Base-by-base conservation (phyloP, 2,797 vertebrate genomes). In the Malacoraja senta region DNA sequence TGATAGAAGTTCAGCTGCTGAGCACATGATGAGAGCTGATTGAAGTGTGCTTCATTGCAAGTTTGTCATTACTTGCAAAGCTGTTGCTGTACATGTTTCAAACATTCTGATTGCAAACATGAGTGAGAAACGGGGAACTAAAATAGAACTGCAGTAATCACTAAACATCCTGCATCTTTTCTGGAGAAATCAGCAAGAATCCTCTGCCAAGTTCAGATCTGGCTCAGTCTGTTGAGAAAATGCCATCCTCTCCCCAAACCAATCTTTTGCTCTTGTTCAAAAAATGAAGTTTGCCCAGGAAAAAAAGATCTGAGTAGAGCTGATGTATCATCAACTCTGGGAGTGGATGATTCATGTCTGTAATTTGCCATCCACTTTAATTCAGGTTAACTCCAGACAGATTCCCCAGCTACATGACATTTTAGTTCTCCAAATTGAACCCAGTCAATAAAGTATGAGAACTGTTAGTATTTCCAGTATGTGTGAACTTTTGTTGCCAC, bases 151-250 rank as follows among this genome's bases (percentile, higher is more conserved):
- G 9, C 35, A 74, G 71, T 29, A 29, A 53, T 3, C 7, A 29
- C 65, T 74, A 61, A 88, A 32, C 15, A 84, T 84, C n/a, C 53
- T n/a, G 26, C 15, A 84, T 61, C 63, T 12, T 63, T 88, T 88
- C 61, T 88, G 17, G 58, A 88, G 15, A 21, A 63, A 88, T 32
- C 61, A 68, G 63, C 7, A 29, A 63, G 8, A 88, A 88, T 88
- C 61, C 84, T 88, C 84, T 88, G 84, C 84, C 61, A 88, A 68
- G 61, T 79, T 79, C 35, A 79, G 32, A 35, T 38, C 78, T 79
- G 78, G 9, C 58, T 26, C 10, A 58, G 9, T 58, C 24, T 26
- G 80, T 88, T 88, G 77, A 78, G 77, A 78, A 78, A 78, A 78
- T 35, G n/a, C 1, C 12, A 78, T 32, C 76, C 1, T 9, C 71